Conservation (phyloP, 2,113 vertebrate genomes). For the Chloroceryle aenea region DNA sequence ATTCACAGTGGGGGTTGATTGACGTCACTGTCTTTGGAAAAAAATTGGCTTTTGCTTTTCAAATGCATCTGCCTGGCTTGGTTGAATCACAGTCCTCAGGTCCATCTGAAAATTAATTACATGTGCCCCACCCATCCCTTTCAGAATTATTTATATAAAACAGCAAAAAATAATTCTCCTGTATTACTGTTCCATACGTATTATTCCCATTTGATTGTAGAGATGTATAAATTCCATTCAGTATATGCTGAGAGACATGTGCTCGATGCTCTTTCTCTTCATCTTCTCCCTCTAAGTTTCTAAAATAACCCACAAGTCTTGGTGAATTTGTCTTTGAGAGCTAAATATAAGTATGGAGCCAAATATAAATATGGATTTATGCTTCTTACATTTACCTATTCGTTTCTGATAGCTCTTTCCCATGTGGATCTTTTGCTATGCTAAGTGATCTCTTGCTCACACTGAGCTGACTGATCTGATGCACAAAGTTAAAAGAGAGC, state of each 20-base stretch:
- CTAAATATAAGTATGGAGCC: neutral
- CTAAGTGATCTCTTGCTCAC: neutral
- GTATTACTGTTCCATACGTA: neutral
- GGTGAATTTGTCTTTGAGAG: neutral
- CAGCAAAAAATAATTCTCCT: neutral
- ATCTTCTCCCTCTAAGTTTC: neutral
- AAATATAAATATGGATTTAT: neutral
- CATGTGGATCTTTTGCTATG: neutral
- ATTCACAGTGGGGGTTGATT: neutral
- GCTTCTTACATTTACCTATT: neutral
- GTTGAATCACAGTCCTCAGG: neutral
- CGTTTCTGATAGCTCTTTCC: neutral
- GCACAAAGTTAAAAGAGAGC: neutral
- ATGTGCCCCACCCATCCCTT: neutral
- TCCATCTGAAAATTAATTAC: neutral
- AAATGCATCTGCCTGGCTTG: neutral
- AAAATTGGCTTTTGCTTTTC: neutral
- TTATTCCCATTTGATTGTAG: neutral
- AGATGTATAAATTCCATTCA: neutral
- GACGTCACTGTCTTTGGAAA: neutral
- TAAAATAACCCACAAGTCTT: neutral
- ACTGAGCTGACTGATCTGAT: neutral
- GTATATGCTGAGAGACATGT: neutral
- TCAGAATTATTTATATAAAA: neutral
- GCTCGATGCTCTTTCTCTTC: neutral